phyloP scores from a whole-genome alignment of 2,797 vertebrate species.

The Falco berigora region DNA sequence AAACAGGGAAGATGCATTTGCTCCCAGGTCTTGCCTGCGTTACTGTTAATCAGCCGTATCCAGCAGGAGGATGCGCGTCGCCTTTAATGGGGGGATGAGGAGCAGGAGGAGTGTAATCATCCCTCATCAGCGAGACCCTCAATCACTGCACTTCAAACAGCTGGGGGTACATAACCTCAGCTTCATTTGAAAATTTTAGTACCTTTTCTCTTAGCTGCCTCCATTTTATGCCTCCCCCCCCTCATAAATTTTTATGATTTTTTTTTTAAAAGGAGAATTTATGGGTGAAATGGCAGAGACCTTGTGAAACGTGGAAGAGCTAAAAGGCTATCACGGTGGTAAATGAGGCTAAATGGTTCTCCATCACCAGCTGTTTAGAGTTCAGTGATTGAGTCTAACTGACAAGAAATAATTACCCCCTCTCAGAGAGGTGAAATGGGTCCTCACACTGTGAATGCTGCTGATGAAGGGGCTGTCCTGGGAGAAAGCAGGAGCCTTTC shows the following conservation, averaged over 20 bases:
- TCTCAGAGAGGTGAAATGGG: constrained; percentile 48
- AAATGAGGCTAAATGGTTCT: constrained; percentile 65
- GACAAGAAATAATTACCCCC: constrained; percentile 60
- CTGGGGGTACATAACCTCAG: constrained; percentile 39
- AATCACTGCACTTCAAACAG: constrained; percentile 58
- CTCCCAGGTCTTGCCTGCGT: background rate
- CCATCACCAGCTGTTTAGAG: constrained; percentile 57
- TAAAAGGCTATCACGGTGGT: constrained; percentile 56
- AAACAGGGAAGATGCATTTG: background rate
- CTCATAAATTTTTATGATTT: constrained; percentile 59
- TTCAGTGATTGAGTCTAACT: constrained; percentile 59
- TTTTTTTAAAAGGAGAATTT: background rate
- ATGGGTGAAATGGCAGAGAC: constrained; percentile 8
- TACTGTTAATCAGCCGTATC: constrained; percentile 16
- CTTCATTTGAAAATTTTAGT: constrained; percentile 40
- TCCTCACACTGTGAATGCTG: constrained; percentile 44
- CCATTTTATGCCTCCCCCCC: background rate
- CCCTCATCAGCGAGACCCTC: constrained; percentile 58
- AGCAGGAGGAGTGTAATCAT: constrained; percentile 34
- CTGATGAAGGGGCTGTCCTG: constrained; percentile 42
- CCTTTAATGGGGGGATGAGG: background rate
- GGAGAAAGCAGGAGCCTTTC: background rate
- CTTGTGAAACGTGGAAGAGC: constrained; percentile 46
- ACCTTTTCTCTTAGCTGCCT: background rate
- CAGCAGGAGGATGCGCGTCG: background rate